Base-by-base conservation (phyloP, 2,888 invertebrate species). In the Idaea biselata region DNA sequence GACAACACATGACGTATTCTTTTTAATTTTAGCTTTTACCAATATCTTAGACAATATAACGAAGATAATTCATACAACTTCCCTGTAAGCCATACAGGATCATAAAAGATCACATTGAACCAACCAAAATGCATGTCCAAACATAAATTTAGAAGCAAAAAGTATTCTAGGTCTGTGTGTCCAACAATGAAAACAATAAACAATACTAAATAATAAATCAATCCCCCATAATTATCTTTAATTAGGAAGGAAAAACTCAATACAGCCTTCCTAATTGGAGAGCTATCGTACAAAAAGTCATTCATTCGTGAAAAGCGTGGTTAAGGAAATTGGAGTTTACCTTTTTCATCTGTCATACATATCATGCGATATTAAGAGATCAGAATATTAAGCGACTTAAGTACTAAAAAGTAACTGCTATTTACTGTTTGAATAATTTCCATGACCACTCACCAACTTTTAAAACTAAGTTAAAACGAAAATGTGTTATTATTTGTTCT, bases 201-300 rank as follows among this genome's bases (percentile, higher is more conserved):
- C 25, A 25, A 25, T 25, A 25, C 3, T 44, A 8, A 44, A 14
- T 44, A 44, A 44, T 5, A 44, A 44, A 44, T 44, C 44, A 14
- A 44, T 11, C 44, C 44, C 14, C 14, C 8, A 44, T 44, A 7
- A 44, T 44, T 44, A 14, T 17, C 17, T 73, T 77, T 72, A 73
- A 71, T 73, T 72, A 68, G 70, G 61, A 70, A 79, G 73, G 74
- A 64, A 72, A 79, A 78, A 76, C 77, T 71, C 72, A 73, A 77
- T 78, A 76, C 77, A 78, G 72, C 63, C 63, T 62, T 72, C 72
- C 66, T 86, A 85, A 85, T 85, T 87, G 82, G 83, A 79, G 77
- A 78, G 80, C 78, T 75, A 72, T 76, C 73, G 73, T 71, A 74
- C 76, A 79, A 77, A 80, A 83, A 79, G 73, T 71, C 75, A 77